Percentiles rank a stretch among this genome's conserved stretches.
Evolutionary conservation across 2,113 vertebrate genomes (phyloP).

Genomic region (Cygnus buccinator): DNA sequence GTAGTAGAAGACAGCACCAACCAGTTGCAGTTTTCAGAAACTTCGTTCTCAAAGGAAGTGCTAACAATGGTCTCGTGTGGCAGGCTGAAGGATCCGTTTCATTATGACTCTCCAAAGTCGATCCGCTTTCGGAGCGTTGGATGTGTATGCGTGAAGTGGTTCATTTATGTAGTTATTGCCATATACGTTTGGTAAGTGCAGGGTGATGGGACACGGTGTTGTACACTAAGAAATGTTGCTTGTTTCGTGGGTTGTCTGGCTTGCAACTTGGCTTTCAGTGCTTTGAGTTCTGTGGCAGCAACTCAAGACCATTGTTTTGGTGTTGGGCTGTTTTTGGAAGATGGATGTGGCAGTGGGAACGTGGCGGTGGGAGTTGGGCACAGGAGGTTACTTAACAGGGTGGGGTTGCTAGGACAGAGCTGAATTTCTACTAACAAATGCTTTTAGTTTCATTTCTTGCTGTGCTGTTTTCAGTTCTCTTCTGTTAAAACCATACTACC

Average conservation of each 20-base stretch:
- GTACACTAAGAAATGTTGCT: neutral
- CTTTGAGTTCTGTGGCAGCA: neutral
- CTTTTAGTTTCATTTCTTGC: neutral
- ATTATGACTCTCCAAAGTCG: slow-evolving; percentile 73
- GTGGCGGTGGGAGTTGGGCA: neutral
- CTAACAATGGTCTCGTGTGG: neutral
- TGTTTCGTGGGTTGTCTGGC: neutral
- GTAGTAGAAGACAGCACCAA: neutral
- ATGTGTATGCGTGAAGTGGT: slow-evolving; percentile 69
- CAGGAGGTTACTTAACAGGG: neutral
- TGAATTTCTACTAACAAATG: neutral
- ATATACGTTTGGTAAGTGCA: slow-evolving; percentile 76
- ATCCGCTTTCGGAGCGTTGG: slow-evolving; percentile 66
- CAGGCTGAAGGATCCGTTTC: slow-evolving; percentile 32
- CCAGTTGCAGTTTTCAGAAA: neutral
- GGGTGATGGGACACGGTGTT: neutral
- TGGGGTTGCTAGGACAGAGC: neutral
- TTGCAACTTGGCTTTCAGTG: neutral
- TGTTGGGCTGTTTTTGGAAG: neutral
- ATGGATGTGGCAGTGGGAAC: neutral
- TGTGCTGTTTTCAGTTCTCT: neutral
- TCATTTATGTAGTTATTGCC: slow-evolving; percentile 49
- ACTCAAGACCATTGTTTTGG: neutral
- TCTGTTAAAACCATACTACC: neutral
- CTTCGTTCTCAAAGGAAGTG: neutral